A percentile compares a stretch with the other conserved stretches of the same genome.
phyloP scores from a whole-genome alignment of 2,888 invertebrate genomes.

The Cacoxenus indagator region DNA sequence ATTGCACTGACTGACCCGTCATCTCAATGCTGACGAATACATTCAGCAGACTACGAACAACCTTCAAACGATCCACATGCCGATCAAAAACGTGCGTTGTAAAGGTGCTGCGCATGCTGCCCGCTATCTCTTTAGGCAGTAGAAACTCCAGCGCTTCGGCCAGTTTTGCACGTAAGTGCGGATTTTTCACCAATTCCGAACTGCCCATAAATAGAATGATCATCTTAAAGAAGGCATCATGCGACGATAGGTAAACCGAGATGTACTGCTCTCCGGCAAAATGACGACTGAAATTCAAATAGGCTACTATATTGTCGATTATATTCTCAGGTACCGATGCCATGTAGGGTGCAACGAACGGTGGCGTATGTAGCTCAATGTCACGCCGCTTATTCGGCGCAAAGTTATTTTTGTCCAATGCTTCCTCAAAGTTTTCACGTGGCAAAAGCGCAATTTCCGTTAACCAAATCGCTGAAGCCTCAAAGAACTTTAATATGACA shows the following conservation, averaged over 20 bases:
- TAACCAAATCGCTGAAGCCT: constrained; percentile 88
- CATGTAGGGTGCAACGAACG: constrained; percentile 78
- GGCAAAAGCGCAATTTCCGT: constrained; percentile 81
- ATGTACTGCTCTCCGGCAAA: constrained; percentile 79
- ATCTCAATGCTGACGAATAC: constrained; percentile 98
- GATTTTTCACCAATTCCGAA: constrained; percentile 85
- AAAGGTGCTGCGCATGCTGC: constrained; percentile 70
- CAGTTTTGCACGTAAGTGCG: constrained; percentile 90
- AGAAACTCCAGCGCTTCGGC: constrained; percentile 92
- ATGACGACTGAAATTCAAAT: constrained; percentile 82
- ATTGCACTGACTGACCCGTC: constrained; percentile 95
- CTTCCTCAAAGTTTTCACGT: constrained; percentile 61
- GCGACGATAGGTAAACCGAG: constrained; percentile 75
- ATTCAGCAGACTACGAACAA: constrained; percentile 84
- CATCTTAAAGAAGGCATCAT: constrained; percentile 77
- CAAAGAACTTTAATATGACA: constrained; percentile 81
- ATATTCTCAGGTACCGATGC: constrained; percentile 92
- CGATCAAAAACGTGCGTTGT: constrained; percentile 82
- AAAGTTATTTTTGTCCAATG: constrained; percentile 71
- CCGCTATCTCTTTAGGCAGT: constrained; percentile 77
- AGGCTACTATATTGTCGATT: constrained; percentile 87
- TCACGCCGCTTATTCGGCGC: constrained; percentile 74
- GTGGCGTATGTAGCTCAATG: constrained; percentile 73
- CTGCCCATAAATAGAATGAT: constrained; percentile 92
- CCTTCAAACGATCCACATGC: constrained; percentile 82